Evolutionary conservation across 2,797 vertebrate genomes (phyloP).

Genomic region (Eulemur mongoz): DNA sequence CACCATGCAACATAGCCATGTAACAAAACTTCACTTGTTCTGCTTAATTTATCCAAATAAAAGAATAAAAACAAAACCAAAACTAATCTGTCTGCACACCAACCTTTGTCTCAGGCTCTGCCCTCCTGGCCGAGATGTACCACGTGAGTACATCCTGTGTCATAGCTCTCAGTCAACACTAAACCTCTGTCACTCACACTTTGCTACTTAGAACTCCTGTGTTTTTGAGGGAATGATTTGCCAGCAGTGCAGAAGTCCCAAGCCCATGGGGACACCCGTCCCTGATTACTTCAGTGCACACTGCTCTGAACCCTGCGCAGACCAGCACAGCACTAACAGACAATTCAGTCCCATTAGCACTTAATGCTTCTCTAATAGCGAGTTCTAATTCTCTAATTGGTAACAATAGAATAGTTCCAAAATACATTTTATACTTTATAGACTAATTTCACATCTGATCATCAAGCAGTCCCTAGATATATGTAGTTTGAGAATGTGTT

Average conservation of each 20-base stretch:
- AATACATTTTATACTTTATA: background rate
- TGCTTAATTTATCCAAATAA: background rate
- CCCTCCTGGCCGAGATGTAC: background rate
- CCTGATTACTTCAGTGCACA: too few species aligned
- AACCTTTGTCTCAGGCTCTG: background rate
- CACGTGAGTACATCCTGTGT: rapidly evolving
- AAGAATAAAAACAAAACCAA: background rate
- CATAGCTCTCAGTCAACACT: rapidly evolving
- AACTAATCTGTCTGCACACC: background rate
- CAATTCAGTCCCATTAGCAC: background rate
- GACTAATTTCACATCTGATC: background rate
- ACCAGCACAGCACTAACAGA: background rate
- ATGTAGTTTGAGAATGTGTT: background rate
- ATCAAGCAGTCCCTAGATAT: background rate
- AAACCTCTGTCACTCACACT: background rate
- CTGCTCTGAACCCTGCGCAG: background rate
- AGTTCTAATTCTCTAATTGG: background rate
- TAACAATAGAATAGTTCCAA: background rate
- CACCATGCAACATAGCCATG: background rate
- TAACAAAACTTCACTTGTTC: background rate
- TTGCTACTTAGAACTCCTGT: background rate
- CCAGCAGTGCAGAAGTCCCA: background rate
- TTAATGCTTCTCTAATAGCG: background rate
- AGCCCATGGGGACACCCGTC: background rate
- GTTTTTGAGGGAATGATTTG: background rate